Evolutionary conservation across 2,113 vertebrate species (phyloP).

Genomic region (Cyrtonyx montezumae): DNA sequence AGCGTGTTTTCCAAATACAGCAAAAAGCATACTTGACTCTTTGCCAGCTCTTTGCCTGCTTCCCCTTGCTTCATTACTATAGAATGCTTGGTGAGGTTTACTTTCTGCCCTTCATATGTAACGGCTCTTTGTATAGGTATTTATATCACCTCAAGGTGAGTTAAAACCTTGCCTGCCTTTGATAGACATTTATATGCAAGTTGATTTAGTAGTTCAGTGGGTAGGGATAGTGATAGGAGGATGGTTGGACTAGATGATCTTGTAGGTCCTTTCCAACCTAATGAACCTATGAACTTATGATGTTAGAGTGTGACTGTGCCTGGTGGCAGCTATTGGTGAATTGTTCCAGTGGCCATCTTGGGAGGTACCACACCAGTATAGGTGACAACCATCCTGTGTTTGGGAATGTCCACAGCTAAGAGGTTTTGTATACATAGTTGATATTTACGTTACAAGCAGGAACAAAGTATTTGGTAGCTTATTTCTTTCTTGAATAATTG

Average conservation of each 20-base stretch:
- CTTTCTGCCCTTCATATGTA: not conserved
- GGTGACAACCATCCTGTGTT: not conserved
- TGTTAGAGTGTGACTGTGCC: not conserved
- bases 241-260: no score
- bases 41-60: not conserved
- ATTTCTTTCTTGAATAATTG: not conserved
- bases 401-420: not conserved
- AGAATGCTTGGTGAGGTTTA: not conserved
- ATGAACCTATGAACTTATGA: no score
- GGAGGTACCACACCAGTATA: not conserved
- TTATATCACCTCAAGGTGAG: not conserved
- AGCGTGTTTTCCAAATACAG: not conserved
- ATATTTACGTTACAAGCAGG: not conserved
- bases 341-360: not conserved
- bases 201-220: no score
- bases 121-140: not conserved
- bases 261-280: no score
- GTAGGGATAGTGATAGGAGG: no score
- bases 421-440: not conserved
- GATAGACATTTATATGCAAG: not conserved
- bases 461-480: not conserved
- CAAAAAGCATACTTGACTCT: not conserved
- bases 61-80: not conserved
- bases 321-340: not conserved
- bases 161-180: not conserved